Percentiles rank a stretch among this genome's conserved stretches.
Conservation (phyloP, 2,113 vertebrate species). For the Tragelaphus buxtoni region DNA sequence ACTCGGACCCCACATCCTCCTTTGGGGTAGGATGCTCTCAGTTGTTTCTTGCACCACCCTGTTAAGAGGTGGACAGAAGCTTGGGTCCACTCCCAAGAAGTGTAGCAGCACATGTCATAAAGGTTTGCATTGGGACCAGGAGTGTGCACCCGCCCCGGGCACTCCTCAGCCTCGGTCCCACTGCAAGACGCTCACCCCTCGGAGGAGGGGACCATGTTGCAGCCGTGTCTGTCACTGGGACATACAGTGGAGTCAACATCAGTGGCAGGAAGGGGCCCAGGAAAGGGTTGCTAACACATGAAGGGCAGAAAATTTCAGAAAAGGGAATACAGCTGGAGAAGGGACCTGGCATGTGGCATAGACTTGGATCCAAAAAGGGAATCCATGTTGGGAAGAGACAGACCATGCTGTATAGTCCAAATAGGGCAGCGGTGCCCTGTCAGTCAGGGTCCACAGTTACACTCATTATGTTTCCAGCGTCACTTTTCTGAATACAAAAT, state of each 20-base stretch:
- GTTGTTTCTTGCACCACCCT: fast-evolving
- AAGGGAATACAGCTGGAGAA: fast-evolving
- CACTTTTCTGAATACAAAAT: neutral
- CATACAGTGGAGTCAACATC: fast-evolving
- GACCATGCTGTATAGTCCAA: fast-evolving
- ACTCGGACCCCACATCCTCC: fast-evolving
- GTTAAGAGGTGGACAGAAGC: neutral
- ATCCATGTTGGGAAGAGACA: neutral
- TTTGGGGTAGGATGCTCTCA: fast-evolving
- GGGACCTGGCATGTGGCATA: neutral
- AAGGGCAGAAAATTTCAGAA: neutral
- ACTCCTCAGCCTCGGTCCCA: fast-evolving
- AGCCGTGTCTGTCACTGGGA: fast-evolving
- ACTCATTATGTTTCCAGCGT: fast-evolving
- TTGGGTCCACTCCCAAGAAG: neutral
- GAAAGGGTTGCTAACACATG: fast-evolving
- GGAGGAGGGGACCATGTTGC: fast-evolving
- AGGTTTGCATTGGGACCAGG: neutral
- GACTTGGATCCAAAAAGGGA: neutral
- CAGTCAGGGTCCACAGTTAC: too few species aligned
- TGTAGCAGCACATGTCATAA: fast-evolving
- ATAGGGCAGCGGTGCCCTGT: fast-evolving
- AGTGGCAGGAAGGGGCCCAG: neutral
- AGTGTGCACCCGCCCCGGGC: neutral
- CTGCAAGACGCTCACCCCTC: fast-evolving